phyloP scores from a whole-genome alignment of 2,113 vertebrate genomes.

The Bucco capensis region DNA sequence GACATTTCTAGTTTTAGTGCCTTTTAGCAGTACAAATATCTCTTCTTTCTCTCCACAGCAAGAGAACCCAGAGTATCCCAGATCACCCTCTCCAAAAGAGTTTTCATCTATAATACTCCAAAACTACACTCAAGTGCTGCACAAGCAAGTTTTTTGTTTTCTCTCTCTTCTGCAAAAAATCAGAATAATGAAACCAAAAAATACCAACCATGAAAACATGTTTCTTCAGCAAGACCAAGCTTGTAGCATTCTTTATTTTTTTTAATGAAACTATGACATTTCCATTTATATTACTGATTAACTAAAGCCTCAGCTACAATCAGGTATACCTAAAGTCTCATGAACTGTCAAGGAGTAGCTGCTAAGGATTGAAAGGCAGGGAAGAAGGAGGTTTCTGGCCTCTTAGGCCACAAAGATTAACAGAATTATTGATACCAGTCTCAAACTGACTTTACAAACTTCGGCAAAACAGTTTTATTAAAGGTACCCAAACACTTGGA shows the following conservation, averaged over 20 bases:
- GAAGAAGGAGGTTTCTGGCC: background rate
- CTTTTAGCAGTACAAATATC: background rate
- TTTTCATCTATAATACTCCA: background rate
- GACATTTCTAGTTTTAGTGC: background rate
- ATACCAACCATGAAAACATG: background rate
- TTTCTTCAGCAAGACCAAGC: background rate
- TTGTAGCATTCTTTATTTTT: background rate
- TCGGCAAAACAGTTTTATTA: background rate
- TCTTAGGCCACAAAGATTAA: background rate
- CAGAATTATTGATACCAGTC: background rate
- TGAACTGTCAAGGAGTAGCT: background rate
- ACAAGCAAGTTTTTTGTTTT: background rate
- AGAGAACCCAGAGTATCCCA: background rate
- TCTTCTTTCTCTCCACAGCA: background rate
- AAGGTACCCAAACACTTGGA: background rate
- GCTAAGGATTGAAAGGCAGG: background rate
- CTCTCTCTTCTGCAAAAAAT: background rate
- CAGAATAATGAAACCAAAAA: background rate
- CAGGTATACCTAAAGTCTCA: background rate
- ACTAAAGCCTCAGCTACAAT: background rate
- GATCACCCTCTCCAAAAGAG: background rate
- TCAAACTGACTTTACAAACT: background rate
- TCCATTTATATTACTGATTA: background rate
- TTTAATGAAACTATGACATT: background rate
- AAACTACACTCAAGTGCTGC: background rate